Percentiles rank a stretch among this genome's conserved stretches.
Evolutionary conservation across 1,140 invertebrate species (phyloP).

Genomic region (Phymorhynchus buccinoides): DNA sequence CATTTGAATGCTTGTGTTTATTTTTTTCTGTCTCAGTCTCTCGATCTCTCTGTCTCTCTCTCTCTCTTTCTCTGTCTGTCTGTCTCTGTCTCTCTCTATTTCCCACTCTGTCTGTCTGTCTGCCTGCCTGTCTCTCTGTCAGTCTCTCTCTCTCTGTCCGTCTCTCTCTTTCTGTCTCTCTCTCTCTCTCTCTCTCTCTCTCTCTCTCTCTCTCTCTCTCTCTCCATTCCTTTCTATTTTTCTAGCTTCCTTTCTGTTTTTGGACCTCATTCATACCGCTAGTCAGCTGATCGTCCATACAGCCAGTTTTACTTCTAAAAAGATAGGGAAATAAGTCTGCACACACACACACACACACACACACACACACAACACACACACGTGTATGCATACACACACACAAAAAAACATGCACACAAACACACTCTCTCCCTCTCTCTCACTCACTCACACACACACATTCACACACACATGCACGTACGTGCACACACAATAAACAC

Average conservation of each 20-base stretch:
- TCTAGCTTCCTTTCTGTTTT: background rate
- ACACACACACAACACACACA: background rate
- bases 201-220: background rate
- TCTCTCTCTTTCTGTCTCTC: background rate
- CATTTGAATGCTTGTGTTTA: too few species aligned
- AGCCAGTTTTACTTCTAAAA: too few species aligned
- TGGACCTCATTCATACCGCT: too few species aligned
- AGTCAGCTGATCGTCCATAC: too few species aligned
- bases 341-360: too few species aligned
- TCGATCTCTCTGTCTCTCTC: too few species aligned
- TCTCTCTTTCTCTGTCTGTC: too few species aligned
- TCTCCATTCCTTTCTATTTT: background rate
- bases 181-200: background rate
- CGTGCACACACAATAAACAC: too few species aligned
- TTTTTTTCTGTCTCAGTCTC: background rate
- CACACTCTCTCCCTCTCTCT: background rate
- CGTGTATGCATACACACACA: background rate
- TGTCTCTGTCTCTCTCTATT: background rate
- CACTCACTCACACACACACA: too few species aligned
- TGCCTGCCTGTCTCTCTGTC: background rate
- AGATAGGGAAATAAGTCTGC: background rate
- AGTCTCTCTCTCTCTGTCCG: background rate
- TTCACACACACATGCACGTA: too few species aligned
- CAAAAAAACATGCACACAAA: background rate
- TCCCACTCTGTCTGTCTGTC: constrained; percentile 1